These are phyloP conservation scores for Acanthacorydalis orientalis DNA, from an alignment of 2,888 invertebrate species.

Conservation along the genomic window DNA sequence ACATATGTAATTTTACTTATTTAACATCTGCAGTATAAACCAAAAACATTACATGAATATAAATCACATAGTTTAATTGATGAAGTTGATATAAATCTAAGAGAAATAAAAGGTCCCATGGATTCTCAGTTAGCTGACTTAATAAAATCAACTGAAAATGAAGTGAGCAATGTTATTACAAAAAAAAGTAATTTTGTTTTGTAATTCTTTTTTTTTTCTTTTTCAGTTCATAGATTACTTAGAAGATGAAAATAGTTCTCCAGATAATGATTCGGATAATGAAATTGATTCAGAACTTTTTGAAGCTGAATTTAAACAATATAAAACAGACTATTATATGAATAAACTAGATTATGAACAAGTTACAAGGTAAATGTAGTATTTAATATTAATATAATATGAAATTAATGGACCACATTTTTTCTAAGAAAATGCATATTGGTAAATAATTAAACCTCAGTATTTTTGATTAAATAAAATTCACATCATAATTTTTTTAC, in stretches of 20 bases:
- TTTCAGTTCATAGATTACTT: slow-evolving; percentile 11
- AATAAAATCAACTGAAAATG: slow-evolving; percentile 42
- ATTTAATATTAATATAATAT: no score
- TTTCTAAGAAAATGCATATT: no score
- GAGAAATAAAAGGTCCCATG: slow-evolving; percentile 28
- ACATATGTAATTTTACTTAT: no score
- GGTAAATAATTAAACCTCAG: no score
- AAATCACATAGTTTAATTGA: slow-evolving; percentile 25
- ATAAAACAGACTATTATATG: slow-evolving; percentile 84
- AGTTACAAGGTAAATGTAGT: slow-evolving; percentile 51
- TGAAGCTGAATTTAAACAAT: slow-evolving; percentile 60
- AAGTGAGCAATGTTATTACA: slow-evolving; percentile 25
- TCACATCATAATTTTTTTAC: no score
- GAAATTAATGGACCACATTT: no score
- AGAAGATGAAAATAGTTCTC: slow-evolving; percentile 24
- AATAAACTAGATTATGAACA: slow-evolving; percentile 68
- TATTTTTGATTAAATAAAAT: no score
- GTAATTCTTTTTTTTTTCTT: no score
- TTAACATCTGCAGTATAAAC: slow-evolving; percentile 2
- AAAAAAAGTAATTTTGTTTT: no score
- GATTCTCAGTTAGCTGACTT: slow-evolving; percentile 38
- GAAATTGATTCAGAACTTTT: slow-evolving; percentile 32
- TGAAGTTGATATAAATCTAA: slow-evolving; percentile 24
- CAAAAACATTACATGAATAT: slow-evolving; percentile 1
- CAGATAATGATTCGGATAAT: slow-evolving; percentile 26